Percentiles rank a stretch among this genome's conserved stretches.
Evolutionary conservation across 2,888 invertebrate genomes (phyloP).

Genomic region (Rhopalosiphum nymphaeae): DNA sequence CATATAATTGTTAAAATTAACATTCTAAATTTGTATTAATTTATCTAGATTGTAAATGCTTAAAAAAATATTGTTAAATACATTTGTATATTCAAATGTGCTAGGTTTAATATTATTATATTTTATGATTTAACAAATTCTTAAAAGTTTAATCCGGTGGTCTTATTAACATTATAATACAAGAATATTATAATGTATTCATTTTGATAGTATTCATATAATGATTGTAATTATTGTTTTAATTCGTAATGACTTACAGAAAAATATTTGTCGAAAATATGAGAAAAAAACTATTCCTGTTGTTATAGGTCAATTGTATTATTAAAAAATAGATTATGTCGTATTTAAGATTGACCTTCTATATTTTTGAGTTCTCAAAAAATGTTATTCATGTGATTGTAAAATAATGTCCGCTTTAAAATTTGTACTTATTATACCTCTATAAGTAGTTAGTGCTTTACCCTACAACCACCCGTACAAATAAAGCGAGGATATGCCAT

Average conservation of each 20-base stretch:
- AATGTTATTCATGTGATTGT: background rate
- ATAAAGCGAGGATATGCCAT: background rate
- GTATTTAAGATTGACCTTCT: background rate
- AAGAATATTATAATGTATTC: too few species aligned
- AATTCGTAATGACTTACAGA: background rate
- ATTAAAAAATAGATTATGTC: background rate
- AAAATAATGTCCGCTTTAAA: background rate
- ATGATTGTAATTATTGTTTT: background rate
- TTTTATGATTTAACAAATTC: background rate
- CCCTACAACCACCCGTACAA: background rate
- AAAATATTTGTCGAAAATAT: background rate
- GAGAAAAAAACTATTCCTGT: constrained; percentile 12
- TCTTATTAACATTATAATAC: background rate
- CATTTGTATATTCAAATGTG: background rate
- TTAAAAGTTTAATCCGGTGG: background rate
- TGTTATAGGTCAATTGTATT: constrained; percentile 15
- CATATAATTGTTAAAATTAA: background rate
- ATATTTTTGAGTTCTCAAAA: background rate
- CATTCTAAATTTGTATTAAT: background rate
- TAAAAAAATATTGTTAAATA: background rate
- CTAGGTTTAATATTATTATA: background rate
- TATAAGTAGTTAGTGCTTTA: background rate
- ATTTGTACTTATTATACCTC: background rate
- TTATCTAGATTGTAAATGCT: background rate
- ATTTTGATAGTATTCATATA: too few species aligned